These are phyloP conservation scores for Pomatostomus ruficeps DNA, from an alignment of 2,113 vertebrate genomes.

Conservation along the genomic window DNA sequence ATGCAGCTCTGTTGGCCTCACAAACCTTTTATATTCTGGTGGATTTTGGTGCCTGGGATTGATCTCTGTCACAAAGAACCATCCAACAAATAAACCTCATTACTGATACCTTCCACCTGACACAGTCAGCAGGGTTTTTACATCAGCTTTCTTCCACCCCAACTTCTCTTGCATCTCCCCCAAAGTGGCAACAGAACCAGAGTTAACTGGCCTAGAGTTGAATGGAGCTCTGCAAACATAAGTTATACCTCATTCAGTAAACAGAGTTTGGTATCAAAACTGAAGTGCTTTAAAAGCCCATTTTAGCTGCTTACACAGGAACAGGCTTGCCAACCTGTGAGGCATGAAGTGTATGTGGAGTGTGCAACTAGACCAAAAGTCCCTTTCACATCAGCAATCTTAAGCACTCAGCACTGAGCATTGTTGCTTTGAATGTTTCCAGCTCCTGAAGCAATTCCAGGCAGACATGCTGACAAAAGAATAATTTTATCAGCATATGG, in stretches of 20 bases:
- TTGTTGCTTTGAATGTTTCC: slow-evolving; percentile 30
- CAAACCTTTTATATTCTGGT: not conserved
- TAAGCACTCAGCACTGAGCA: not conserved
- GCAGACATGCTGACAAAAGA: slow-evolving; percentile 47
- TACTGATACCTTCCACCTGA: not conserved
- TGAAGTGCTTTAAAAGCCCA: not conserved
- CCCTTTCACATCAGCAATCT: not conserved
- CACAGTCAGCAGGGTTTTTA: not conserved
- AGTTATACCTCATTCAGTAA: not conserved
- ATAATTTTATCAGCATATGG: slow-evolving; percentile 57
- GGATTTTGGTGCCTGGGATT: not conserved
- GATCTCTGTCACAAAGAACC: not conserved
- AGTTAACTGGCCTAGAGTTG: not conserved
- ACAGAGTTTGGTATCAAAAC: not conserved
- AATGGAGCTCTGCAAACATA: not conserved
- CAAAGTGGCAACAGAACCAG: not conserved
- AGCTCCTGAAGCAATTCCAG: slow-evolving; percentile 54
- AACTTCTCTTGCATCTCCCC: not conserved
- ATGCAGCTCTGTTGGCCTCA: not conserved
- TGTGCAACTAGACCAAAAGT: not conserved
- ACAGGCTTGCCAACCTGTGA: not conserved
- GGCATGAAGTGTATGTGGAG: not conserved
- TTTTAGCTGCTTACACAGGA: not conserved
- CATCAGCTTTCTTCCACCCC: not conserved
- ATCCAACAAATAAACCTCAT: not conserved